A percentile compares a stretch with the other conserved stretches of the same genome.
Evolutionary conservation across 2,888 invertebrate genomes (phyloP).

Genomic region (Amaurobius ferox): DNA sequence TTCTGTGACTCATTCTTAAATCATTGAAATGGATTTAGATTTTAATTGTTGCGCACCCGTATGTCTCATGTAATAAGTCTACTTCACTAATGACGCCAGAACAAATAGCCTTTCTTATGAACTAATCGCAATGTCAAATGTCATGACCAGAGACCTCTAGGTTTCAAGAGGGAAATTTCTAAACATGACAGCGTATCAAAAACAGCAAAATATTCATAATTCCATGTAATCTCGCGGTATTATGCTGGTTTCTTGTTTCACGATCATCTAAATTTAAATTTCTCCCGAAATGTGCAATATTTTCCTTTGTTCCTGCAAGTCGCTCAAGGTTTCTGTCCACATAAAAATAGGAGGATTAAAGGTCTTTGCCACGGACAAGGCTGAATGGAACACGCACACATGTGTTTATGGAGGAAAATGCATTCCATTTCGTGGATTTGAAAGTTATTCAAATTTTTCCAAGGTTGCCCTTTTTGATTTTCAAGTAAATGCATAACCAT

Average conservation of each 20-base stretch:
- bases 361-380: slow-evolving; percentile 10
- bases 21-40: too few relatives aligned
- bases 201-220: background rate
- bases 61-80: too few relatives aligned
- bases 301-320: background rate
- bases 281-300: background rate
- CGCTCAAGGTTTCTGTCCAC: background rate
- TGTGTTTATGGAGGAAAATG: too few relatives aligned
- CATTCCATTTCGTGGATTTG: background rate
- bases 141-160: background rate
- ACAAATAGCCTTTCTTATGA: too few relatives aligned
- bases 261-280: background rate
- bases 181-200: background rate
- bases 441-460: background rate
- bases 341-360: background rate
- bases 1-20: too few relatives aligned
- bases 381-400: background rate
- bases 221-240: background rate
- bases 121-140: background rate
- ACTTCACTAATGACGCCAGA: too few relatives aligned
- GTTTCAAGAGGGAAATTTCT: background rate
- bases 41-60: too few relatives aligned
- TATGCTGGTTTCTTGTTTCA: background rate
- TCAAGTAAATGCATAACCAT: too few relatives aligned
- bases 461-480: background rate